Conservation (phyloP, 2,888 invertebrate genomes). For the Carabus problematicus region DNA sequence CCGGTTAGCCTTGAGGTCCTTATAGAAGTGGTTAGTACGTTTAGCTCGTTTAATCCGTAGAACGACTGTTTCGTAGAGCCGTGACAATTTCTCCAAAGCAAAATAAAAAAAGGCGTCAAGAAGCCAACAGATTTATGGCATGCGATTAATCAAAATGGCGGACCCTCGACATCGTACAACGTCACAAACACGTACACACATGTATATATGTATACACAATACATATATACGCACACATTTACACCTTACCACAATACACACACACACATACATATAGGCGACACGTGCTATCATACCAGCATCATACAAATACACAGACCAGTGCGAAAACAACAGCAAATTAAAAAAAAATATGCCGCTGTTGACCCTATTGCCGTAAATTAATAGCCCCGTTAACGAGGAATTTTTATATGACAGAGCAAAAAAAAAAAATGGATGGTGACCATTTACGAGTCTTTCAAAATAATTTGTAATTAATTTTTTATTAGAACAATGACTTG, state of each 20-base stretch:
- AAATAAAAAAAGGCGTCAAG: slow-evolving; percentile 41
- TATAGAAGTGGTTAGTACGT: slow-evolving; percentile 18
- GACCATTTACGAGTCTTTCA: slow-evolving; percentile 3
- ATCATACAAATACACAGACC: no score
- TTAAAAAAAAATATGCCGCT: background rate
- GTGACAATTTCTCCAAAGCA: slow-evolving; percentile 35
- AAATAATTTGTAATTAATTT: slow-evolving; percentile 28
- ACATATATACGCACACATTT: slow-evolving; percentile 1
- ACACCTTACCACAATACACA: background rate
- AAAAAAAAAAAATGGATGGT: slow-evolving; percentile 8
- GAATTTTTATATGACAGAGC: slow-evolving; percentile 22
- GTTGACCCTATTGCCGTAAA: background rate
- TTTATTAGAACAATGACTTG: slow-evolving; percentile 19
- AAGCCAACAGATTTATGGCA: slow-evolving; percentile 34
- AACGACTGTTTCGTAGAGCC: slow-evolving; percentile 36
- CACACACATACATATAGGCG: no score
- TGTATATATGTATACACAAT: background rate
- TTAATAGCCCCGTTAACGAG: slow-evolving; percentile 23
- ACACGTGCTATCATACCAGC: no score
- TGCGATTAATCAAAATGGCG: slow-evolving; percentile 36
- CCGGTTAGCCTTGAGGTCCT: no score
- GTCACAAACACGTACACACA: slow-evolving; percentile 26
- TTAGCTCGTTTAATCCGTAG: slow-evolving; percentile 37
- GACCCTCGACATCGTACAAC: slow-evolving; percentile 31
- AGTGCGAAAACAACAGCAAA: no score